Evolutionary conservation across 2,888 invertebrate genomes (phyloP).

Genomic region (Macaria liturata): DNA sequence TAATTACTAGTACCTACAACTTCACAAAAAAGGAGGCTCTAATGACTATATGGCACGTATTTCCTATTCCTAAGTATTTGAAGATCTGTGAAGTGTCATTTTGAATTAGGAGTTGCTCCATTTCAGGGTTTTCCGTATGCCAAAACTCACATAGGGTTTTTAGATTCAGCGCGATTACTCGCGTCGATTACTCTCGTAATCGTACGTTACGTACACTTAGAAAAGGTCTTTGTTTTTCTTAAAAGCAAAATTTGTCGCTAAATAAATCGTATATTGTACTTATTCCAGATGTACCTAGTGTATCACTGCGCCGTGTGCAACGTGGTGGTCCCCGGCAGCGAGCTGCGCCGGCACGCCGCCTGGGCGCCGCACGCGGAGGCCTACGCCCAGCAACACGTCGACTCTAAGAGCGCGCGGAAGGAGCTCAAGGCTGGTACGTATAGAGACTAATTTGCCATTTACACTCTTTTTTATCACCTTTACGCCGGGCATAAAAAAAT

Average conservation of each 20-base stretch:
- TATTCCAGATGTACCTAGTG: slow-evolving; percentile 41
- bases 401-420: slow-evolving; percentile 22
- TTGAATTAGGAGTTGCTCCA: neutral
- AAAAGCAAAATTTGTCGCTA: neutral
- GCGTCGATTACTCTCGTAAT: neutral
- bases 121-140: neutral
- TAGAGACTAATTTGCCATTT: no score
- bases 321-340: slow-evolving; percentile 31
- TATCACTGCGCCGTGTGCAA: slow-evolving; percentile 55
- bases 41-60: neutral
- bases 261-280: neutral
- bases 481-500: no score
- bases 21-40: neutral
- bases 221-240: neutral
- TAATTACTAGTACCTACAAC: neutral
- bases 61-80: neutral
- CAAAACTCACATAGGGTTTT: neutral
- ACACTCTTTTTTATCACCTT: no score
- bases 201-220: neutral
- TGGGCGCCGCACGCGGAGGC: slow-evolving; percentile 20
- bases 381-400: slow-evolving; percentile 1
- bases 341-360: slow-evolving; percentile 18
- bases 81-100: neutral
- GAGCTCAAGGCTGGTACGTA: slow-evolving; percentile 17
- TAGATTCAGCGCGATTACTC: neutral